Evolutionary conservation across 1,140 invertebrate genomes (phyloP), one percentile per base, ranked within the genome.

Genomic region (Philopotamus ludificatus): DNA sequence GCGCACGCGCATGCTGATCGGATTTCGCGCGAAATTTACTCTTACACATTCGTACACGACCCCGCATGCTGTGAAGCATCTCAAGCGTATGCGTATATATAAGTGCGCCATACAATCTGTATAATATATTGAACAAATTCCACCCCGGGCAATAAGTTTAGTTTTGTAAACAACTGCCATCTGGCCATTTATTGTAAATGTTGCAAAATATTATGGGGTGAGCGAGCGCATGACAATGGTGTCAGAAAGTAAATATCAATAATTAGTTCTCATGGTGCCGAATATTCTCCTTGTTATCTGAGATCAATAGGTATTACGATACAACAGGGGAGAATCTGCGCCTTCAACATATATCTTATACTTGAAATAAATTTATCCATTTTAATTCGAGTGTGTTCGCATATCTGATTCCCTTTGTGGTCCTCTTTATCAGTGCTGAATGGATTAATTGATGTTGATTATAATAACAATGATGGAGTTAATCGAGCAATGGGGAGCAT

Each of bases 151-250:
- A 20, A 50, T 21, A 22, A 50, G 22, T 21, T n/a, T 51, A 51
- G 49, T 51, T 51, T n/a, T 42, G 47, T 26, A 61, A 61, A 62
- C 59, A 62, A n/a, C n/a, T n/a, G n/a, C 15, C 58, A 61, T 49
- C 44, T 62, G 59, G 59, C 59, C 28, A 62, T 51, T 62, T 62
- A 62, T 62, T 62, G 44, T 15, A 41, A 39, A 51, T 26, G 12
- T 34, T 7, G 4, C 28, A 34, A 12, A 34, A 34, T 34, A 7
- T 34, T 12, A 34, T 7, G 28, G 28, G 28, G 4, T 4, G 28
- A 34, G 4, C 4, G 28, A 34, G 28, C 4, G 12, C 12, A 7
- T 34, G 28, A 4, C 28, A 34, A 34, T 34, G 12, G 12, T 12
- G 12, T 12, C 28, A 7, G 12, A 34, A 12, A 34, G 28, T 34